Evolutionary conservation across 2,113 vertebrate genomes (phyloP), one percentile per base, ranked within the genome.

Genomic region (Tenebrosternarchus preto): DNA sequence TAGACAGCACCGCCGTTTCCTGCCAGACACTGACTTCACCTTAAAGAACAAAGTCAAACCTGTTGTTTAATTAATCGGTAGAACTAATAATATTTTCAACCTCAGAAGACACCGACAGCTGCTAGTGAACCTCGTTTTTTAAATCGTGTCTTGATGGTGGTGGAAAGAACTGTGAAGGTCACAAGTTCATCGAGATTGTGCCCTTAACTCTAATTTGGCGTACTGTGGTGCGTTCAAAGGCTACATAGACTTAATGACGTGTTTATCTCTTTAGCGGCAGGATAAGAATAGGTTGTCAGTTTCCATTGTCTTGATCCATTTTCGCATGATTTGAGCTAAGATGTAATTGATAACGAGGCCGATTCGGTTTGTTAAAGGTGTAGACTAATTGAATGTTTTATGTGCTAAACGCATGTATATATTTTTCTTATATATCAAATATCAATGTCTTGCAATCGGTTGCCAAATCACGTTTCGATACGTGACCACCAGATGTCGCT

Each of bases 401-500:
- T 46, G 39, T 46, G 9, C 11, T 50, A n/a, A n/a, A 8, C 11
- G 5, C 39, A 43, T 43, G 39, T 43, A 39, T 36, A 36, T 36
- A 36, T 36, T 2, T 6, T 2, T 36, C 43, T 9, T 12, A 6
- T 9, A 6, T 46, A 9, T 50, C 5, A 50, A 50, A 12, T 50
- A 50, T 50, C n/a, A n/a, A 43, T 1, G 39, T 43, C 39, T 50
- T 9, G 8, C 6, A 2, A 50, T 50, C 43, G n/a, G 27, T 59
- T 75, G 60, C 1, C 12, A 24, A 29, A 66, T 6, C 39, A 79
- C 25, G 70, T 19, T 12, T 19, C 25, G 5, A 3, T 24, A 19
- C 19, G 8, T 12, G 16, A 19, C 39, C 80, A 78, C 70, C 36
- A 79, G 83, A 63, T 69, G 83, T 84, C 83, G 59, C 91, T 90